These are phyloP conservation scores for Ciona savignyi DNA, from an alignment of 23 tunicate species.

Conservation along the genomic window DNA sequence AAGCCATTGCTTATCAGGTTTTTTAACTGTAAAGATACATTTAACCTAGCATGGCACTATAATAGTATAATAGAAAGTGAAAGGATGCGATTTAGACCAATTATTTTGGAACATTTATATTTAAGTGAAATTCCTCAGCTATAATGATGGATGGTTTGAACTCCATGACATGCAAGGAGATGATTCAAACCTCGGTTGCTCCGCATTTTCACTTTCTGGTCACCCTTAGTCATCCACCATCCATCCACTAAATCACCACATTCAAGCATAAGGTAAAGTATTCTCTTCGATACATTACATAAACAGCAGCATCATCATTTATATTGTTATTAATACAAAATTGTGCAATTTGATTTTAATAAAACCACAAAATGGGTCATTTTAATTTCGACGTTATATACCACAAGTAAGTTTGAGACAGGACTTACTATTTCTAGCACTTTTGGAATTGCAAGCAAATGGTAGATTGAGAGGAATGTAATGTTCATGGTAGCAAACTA, in stretches of 20 bases:
- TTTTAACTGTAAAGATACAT: too few relatives aligned
- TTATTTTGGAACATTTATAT: too few relatives aligned
- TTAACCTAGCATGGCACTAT: too few relatives aligned
- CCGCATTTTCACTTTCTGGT: background rate
- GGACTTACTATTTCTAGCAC: conserved; percentile 15
- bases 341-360: too few relatives aligned
- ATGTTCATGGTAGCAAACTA: conserved; percentile 75
- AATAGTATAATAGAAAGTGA: too few relatives aligned
- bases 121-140: too few relatives aligned
- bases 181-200: background rate
- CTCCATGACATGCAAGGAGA: background rate
- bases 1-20: too few relatives aligned
- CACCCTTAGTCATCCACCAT: background rate
- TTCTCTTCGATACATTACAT: background rate
- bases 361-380: background rate
- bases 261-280: background rate
- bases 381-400: background rate
- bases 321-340: too few relatives aligned
- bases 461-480: conserved; percentile 94
- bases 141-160: background rate
- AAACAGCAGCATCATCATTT: background rate
- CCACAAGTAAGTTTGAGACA: background rate
- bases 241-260: background rate
- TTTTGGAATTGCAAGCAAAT: conserved; percentile 46
- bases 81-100: too few relatives aligned